Evolutionary conservation across 2,797 vertebrate species (phyloP), one percentile per base, ranked within the genome.

Genomic region (Galagoides demidoff): DNA sequence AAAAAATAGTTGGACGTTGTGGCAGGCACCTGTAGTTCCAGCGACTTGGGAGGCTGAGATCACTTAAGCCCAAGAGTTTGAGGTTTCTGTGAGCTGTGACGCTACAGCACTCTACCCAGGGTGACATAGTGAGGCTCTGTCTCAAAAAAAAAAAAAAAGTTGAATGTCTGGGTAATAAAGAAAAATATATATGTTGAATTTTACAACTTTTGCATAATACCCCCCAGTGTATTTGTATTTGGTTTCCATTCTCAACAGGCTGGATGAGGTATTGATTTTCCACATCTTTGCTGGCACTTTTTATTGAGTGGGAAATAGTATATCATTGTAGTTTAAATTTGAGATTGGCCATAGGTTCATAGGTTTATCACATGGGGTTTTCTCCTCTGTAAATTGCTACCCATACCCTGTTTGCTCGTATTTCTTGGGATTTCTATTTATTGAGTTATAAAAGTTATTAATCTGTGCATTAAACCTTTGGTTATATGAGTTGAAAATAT

Each of bases 271-370:
- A 20, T 34, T 57, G 8, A 59, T 71, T 87, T 52, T 37, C 63
- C 19, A 37, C 23, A 8, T 77, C 5, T n/a, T 76, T 78, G 22
- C 12, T 74, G 87, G 22, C 7, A 39, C n/a, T 94, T 85, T 64
- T 43, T 45, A 31, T 43, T 93, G 27, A 52, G 37, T 74, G 49
- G 49, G 61, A 86, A 83, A 63, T 22, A 34, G 17, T 70, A 0
- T 52, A 66, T 90, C 7, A 59, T 89, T 90, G 45, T 78, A 59
- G 73, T 95, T 73, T 78, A 79, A 74, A 89, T 86, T 29, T 34
- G 14, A 86, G 17, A 19, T 52, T 87, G 81, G 34, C 20, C n/a
- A 74, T 92, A 23, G 71, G 92, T 90, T 92, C 70, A 27, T 82
- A 90, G 59, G 45, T 83, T 71, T 83, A 57, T 85, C 11, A 34